Base-by-base conservation (phyloP, 2,797 vertebrate genomes). In the Anabacerthia variegaticeps region DNA sequence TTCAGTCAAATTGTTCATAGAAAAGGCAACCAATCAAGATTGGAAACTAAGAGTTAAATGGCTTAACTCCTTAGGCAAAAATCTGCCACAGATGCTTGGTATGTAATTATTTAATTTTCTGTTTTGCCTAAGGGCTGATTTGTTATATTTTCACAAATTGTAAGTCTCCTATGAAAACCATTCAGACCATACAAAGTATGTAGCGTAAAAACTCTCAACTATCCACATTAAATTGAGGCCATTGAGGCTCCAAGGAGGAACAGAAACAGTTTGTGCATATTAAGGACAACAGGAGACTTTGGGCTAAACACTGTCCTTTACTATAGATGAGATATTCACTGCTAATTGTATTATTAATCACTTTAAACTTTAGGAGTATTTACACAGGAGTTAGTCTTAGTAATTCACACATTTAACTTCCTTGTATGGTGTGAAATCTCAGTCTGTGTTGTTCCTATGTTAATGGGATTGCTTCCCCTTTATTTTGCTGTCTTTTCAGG, bases 41-140 rank as follows among this genome's bases (percentile, higher is more conserved):
- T 99, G 99, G 99, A 96, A 98, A 82, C 96, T 99, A 37, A 98
- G 99, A 95, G 98, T 98, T 95, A 98, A 98, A 94, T 99, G 99
- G 99, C 98, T 99, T 52, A 98, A 98, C 32, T 98, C 99, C 92
- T 97, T 99, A 74, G 97, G 98, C 43, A 99, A 98, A 97, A 98
- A 95, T 76, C 76, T 98, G 73, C 97, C 98, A 32, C 96, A 97
- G 52, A 95, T 79, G 23, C 97, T 98, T 85, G 98, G 98, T 98
- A 92, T 93, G 97, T 97, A 63, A 55, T 95, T 4, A 52, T 63
- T 89, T 56, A 41, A 46, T 32, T 74, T 89, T 41, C 39, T 49
- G 7, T 69, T 85, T 82, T 85, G n/a, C 37, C 14, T 32, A 14
- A 62, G 39, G 14, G 17, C 19, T 85, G 43, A 43, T 49, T 61